Conservation (phyloP, 2,888 invertebrate genomes). For the Phengaris arion region DNA sequence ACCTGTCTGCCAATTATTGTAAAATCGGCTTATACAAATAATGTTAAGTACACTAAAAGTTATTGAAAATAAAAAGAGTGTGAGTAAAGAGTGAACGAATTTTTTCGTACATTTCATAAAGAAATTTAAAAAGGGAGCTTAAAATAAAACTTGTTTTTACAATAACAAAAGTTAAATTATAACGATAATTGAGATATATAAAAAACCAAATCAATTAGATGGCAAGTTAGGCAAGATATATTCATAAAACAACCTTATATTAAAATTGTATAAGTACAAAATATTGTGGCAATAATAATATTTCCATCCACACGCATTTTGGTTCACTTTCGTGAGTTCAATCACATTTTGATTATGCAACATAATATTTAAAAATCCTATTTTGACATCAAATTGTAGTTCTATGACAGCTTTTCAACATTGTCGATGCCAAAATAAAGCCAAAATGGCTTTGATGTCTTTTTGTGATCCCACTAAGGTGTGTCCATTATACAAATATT, state of each 20-base stretch:
- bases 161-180: background rate
- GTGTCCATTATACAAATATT: background rate
- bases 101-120: background rate
- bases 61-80: background rate
- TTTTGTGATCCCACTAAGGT: background rate
- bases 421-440: too few species aligned
- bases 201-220: background rate
- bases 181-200: background rate
- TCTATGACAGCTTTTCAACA: too few species aligned
- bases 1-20: background rate
- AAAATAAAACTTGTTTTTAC: background rate
- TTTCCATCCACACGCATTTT: background rate
- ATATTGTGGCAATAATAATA: background rate
- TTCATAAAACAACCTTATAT: background rate
- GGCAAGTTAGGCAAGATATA: conserved; percentile 5
- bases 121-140: background rate
- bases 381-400: too few species aligned
- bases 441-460: background rate
- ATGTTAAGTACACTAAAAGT: conserved; percentile 6
- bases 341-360: background rate
- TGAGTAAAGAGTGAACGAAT: background rate
- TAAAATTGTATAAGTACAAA: conserved; percentile 9
- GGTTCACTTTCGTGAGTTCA: background rate
- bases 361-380: too few species aligned
- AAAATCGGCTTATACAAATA: background rate